A percentile compares a stretch with the other conserved stretches of the same genome.
Evolutionary conservation across 2,888 invertebrate genomes (phyloP).

Genomic region (Laspeyria flexula): DNA sequence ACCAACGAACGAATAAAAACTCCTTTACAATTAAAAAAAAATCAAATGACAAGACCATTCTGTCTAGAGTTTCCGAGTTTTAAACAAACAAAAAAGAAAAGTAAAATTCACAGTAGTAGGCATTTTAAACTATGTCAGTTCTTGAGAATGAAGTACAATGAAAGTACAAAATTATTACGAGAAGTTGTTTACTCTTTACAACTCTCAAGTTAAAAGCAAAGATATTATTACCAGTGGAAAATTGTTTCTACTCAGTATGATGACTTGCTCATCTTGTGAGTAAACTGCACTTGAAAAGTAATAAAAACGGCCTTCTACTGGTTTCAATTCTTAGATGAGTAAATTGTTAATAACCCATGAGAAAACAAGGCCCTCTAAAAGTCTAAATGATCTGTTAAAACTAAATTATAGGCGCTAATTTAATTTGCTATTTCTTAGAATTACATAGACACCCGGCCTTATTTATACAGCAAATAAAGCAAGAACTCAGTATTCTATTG

Average conservation of each 20-base stretch:
- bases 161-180: conserved; percentile 28
- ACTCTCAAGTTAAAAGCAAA: conserved; percentile 5
- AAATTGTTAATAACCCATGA: neutral
- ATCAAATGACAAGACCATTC: no score
- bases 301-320: neutral
- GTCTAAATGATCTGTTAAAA: neutral
- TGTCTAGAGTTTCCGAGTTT: no score
- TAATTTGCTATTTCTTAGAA: no score
- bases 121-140: conserved; percentile 21
- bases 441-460: no score
- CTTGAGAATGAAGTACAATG: conserved; percentile 22
- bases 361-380: neutral
- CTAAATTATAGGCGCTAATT: neutral
- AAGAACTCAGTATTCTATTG: no score
- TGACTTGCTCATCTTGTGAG: conserved; percentile 1
- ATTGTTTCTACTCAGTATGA: neutral
- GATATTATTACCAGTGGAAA: conserved; percentile 1
- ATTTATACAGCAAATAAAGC: no score
- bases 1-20: no score
- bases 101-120: conserved; percentile 13
- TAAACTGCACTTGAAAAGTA: neutral
- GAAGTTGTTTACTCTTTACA: conserved; percentile 26
- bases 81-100: conserved; percentile 19
- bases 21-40: no score
- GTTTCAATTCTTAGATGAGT: neutral